Evolutionary conservation across 2,888 invertebrate genomes (phyloP).

Genomic region (Troides aeacus): DNA sequence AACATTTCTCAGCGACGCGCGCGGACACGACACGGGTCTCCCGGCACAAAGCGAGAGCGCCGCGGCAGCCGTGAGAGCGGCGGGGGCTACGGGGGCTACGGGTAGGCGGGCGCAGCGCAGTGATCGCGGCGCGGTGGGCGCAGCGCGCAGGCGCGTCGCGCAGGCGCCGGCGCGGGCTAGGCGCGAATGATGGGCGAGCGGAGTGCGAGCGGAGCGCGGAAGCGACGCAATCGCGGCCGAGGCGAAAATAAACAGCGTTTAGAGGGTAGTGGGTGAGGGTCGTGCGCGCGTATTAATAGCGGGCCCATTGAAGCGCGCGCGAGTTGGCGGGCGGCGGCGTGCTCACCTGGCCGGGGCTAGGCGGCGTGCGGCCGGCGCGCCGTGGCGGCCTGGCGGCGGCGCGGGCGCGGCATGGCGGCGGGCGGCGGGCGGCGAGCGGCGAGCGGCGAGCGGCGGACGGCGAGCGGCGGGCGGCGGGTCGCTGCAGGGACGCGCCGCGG

Average conservation of each 20-base stretch:
- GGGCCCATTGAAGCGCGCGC: conserved; percentile 52
- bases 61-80: no score
- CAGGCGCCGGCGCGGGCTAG: conserved; percentile 3
- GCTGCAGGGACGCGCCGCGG: conserved; percentile 32
- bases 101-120: no score
- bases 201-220: conserved; percentile 16
- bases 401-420: conserved; percentile 36
- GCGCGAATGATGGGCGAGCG: conserved; percentile 17
- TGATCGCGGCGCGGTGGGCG: background rate
- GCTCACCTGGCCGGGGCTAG: background rate
- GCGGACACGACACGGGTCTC: background rate
- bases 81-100: no score
- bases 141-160: conserved; percentile 1
- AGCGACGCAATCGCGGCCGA: conserved; percentile 32
- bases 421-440: no score
- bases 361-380: conserved; percentile 15
- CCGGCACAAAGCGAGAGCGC: no score
- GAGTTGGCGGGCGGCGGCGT: conserved; percentile 52
- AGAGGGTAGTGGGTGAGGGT: conserved; percentile 69
- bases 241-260: conserved; percentile 47
- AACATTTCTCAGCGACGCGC: background rate
- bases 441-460: conserved; percentile 49
- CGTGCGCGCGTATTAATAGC: conserved; percentile 59
- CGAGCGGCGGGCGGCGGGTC: conserved; percentile 36
- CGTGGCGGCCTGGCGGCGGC: conserved; percentile 37